A percentile compares a stretch with the other conserved stretches of the same genome.
Evolutionary conservation across 2,113 vertebrate species (phyloP).

Genomic region (Alaudala cheleensis): DNA sequence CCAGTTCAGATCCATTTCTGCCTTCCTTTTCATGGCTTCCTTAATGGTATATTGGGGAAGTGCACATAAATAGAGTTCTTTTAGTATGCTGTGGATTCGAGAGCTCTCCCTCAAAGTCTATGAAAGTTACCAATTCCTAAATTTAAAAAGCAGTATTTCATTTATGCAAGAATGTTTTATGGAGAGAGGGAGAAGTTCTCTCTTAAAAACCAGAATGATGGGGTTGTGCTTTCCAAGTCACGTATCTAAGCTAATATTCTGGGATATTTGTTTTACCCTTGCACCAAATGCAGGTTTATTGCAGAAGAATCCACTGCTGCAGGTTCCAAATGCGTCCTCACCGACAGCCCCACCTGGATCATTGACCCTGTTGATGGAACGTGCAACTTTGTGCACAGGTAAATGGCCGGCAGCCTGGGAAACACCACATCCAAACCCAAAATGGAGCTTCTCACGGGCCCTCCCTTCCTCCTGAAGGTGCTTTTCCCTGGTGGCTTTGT

Average conservation of each 20-base stretch:
- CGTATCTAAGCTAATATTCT: neutral
- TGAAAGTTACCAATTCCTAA: neutral
- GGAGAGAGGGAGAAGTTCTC: neutral
- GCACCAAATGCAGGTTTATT: slow-evolving; percentile 79
- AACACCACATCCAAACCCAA: neutral
- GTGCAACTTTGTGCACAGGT: slow-evolving; percentile 91
- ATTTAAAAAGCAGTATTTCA: neutral
- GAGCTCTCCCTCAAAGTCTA: neutral
- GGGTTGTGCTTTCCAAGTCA: neutral
- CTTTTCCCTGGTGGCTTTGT: neutral
- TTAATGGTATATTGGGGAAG: neutral
- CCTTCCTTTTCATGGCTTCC: neutral
- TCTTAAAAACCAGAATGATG: neutral
- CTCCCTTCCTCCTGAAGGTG: neutral
- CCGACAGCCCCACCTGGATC: slow-evolving; percentile 84
- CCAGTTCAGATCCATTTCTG: neutral
- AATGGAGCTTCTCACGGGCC: neutral
- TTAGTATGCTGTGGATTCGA: neutral
- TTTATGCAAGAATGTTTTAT: neutral
- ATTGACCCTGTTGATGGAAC: slow-evolving; percentile 91
- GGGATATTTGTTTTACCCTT: neutral
- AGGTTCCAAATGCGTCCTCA: slow-evolving; percentile 83
- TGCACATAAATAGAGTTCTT: neutral
- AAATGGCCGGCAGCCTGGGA: neutral
- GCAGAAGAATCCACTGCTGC: slow-evolving; percentile 86